Conservation (phyloP, 2,113 vertebrate genomes). For the Reinhardtius hippoglossoides region DNA sequence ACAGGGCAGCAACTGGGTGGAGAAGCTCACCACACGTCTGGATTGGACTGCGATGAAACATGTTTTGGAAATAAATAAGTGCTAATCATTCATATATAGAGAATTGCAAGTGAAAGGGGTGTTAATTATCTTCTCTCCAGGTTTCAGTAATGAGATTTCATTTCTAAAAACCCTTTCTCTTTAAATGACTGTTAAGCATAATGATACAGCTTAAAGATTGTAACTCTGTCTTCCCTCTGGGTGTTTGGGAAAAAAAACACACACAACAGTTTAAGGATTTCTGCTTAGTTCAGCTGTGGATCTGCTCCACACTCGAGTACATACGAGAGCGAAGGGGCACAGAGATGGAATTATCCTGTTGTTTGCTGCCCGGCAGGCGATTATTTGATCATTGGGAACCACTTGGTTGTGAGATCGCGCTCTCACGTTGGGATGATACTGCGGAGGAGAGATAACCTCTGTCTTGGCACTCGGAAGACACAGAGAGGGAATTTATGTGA, state of each 20-base stretch:
- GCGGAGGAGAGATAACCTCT: slow-evolving; percentile 57
- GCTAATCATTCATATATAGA: no score
- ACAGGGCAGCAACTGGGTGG: no score
- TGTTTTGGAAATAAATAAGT: no score
- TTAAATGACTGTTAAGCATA: slow-evolving; percentile 40
- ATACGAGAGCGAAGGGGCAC: slow-evolving; percentile 56
- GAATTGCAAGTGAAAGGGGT: no score
- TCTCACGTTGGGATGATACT: slow-evolving; percentile 51
- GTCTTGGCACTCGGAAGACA: slow-evolving; percentile 18
- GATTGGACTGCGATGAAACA: no score
- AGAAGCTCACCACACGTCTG: no score
- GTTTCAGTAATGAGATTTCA: not conserved
- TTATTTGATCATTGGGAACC: slow-evolving; percentile 59
- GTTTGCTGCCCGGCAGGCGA: slow-evolving; percentile 57
- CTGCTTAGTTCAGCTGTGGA: slow-evolving; percentile 35
- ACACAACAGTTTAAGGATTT: slow-evolving; percentile 43
- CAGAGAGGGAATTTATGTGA: slow-evolving; percentile 35
- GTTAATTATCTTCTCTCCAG: not conserved
- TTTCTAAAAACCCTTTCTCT: not conserved
- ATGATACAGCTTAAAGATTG: slow-evolving; percentile 36
- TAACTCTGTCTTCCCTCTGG: slow-evolving; percentile 29
- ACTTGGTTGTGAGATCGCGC: slow-evolving; percentile 52
- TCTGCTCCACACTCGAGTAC: slow-evolving; percentile 22
- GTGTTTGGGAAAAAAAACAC: slow-evolving; percentile 40
- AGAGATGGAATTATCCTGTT: slow-evolving; percentile 54